Evolutionary conservation across 2,113 vertebrate genomes (phyloP), one percentile per base, ranked within the genome.

Genomic region (Coptodon rendalli): DNA sequence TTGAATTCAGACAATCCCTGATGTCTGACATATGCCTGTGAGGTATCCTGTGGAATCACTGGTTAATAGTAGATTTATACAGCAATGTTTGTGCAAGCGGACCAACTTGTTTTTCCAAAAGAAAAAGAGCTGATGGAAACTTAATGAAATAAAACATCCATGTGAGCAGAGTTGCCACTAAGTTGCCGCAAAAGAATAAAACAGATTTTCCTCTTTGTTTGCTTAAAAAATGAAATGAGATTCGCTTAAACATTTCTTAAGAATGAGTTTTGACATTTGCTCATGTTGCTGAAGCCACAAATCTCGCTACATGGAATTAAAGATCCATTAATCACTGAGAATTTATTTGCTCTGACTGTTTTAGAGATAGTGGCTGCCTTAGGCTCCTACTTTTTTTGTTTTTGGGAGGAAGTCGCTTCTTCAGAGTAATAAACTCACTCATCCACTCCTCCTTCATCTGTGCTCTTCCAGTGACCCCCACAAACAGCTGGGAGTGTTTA

Each of bases 401-500:
- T 85, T 86, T 63, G 54, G 45, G 81, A 89, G 89, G 89, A 91
- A 91, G 89, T 89, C 1, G 61, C 87, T 81, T 90, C 90, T 89
- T 93, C 80, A 59, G 38, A 71, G 68, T 91, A 89, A 89, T 81
- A 82, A 80, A 87, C 83, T 91, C 87, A 79, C 86, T 86, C 88
- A 38, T 56, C 82, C 50, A n/a, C 86, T 82, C 88, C 68, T 89
- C 78, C 73, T 82, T 86, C 17, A 34, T 84, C 76, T 31, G n/a
- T 80, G 88, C 91, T 92, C 91, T 31, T 29, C 24, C 63, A 9
- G 31, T 93, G 92, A 95, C 93, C 92, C 81, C 63, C 17, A 31
- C 87, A 2, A 81, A 84, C 93, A 96, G 94, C 94, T 96, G 95
- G 76, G 81, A 93, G 68, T 50, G 83, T 17, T 96, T 95, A 94